phyloP scores from a whole-genome alignment of 2,888 invertebrate species.

The Punctoribates punctum region DNA sequence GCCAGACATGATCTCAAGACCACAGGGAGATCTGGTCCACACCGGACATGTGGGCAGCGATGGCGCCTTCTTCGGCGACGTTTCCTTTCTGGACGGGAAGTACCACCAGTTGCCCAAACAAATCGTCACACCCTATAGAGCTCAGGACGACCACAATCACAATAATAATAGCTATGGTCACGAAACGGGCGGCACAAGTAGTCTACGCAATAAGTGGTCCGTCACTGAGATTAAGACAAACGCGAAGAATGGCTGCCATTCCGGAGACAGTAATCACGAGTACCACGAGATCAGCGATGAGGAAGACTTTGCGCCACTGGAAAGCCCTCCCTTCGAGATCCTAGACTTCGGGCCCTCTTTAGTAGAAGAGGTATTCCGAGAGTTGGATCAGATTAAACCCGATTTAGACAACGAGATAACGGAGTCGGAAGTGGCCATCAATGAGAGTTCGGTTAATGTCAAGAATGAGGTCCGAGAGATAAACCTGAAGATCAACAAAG shows the following conservation, averaged over 20 bases:
- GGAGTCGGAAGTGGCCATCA: conserved; percentile 47
- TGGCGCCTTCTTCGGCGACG: conserved; percentile 94
- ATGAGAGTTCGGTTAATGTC: conserved; percentile 59
- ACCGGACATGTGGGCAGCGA: conserved; percentile 94
- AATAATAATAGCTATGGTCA: background rate
- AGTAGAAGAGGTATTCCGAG: conserved; percentile 81
- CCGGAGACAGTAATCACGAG: conserved; percentile 64
- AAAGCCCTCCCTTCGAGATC: conserved; percentile 56
- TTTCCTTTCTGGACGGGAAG: conserved; percentile 68
- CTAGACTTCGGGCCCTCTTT: conserved; percentile 71
- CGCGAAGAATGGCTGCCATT: conserved; percentile 15
- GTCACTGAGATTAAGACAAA: background rate
- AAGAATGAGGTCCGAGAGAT: conserved; percentile 68
- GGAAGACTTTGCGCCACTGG: conserved; percentile 58
- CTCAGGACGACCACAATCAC: conserved; percentile 9
- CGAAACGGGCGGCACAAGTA: background rate
- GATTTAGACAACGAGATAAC: conserved; percentile 48
- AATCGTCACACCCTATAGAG: conserved; percentile 11
- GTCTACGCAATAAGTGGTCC: conserved; percentile 1
- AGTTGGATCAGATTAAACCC: conserved; percentile 51
- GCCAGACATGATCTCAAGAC: conserved; percentile 91
- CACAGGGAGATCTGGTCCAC: conserved; percentile 94
- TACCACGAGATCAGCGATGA: conserved; percentile 80
- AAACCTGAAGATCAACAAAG: conserved; percentile 46
- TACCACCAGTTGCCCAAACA: conserved; percentile 69